Base-by-base conservation (phyloP, 2,888 invertebrate genomes). In the Scaptomyza polygonia region DNA sequence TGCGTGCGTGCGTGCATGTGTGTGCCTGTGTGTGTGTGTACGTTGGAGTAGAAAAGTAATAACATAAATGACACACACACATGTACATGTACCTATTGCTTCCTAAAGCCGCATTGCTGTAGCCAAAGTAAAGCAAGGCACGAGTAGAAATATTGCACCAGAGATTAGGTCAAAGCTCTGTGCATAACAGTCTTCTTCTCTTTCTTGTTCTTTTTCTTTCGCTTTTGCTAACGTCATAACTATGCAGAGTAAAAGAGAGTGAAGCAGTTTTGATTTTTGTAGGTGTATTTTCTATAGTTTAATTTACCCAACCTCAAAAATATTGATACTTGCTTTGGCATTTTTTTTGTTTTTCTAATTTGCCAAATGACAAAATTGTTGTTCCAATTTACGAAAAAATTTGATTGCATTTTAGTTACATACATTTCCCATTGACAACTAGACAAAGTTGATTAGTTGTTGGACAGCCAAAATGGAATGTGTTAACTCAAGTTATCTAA, bases 91-190 rank as follows among this genome's bases (percentile, higher is more conserved):
- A 61, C 40, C 42, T 53, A 43, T 18, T 39, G 42, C 42, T 43
- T 12, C 47, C 30, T 7, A 32, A 47, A 34, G 40, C 49, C 77
- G 25, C 67, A 53, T 12, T 52, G 52, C 73, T 58, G 43, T 54
- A 57, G 79, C 77, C 65, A 72, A 80, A 63, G 76, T 66, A 67
- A 71, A 67, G 80, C 65, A 66, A 77, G 78, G 78, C 77, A 77
- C 69, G 65, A 79, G 72, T 36, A 86, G 76, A 87, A 88, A 88
- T 88, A 88, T 84, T 86, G 88, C 88, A 88, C 66, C 81, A 74
- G 84, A 83, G 83, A 86, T 83, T 83, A 88, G 83, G 83, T 88
- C 83, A 83, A 88, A 88, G 88, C 83, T 88, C 88, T 88, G 74
- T 86, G 83, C 86, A 86, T 83, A 76, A 79, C 63, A 79, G 65